Evolutionary conservation across 92 coral and sea anemone species (phyloP), one percentile per base, ranked within the genome.

Genomic region (Pocillopora meandrina): DNA sequence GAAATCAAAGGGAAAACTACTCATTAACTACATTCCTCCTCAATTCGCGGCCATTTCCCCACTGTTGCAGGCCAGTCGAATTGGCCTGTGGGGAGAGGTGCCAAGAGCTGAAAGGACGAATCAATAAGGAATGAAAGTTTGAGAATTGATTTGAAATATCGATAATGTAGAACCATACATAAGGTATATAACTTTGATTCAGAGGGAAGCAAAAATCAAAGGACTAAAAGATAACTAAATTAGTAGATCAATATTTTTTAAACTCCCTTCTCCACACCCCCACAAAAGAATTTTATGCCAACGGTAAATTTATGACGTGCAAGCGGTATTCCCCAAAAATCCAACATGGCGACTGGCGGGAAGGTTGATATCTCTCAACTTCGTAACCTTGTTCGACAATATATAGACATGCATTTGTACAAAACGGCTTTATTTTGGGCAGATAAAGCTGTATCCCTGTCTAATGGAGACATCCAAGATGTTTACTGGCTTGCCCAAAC

Each of bases 311-410:
- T 31, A 11, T 2, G 17, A 15, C 34, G 6, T 74, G 79, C 60
- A 75, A 91, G 94, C 94, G 97, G 94, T 86, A 60, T 77, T 21
- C 72, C 80, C 84, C 72, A 65, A 70, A 49, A 68, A 68, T 82
- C 85, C 87, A 97, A 95, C 77, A 97, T 97, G 99, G 99, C 95
- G 95, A 76, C 96, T 88, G 96, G 99, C 98, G 99, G 98, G 98
- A 97, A 97, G 96, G 90, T 97, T 93, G 94, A 93, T 91, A 88
- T 97, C 76, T 88, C 97, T 72, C 99, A 97, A 85, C 95, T 97
- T 72, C 97, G 99, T 18, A 97, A 97, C 86, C 95, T 97, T 66
- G 98, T 97, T 63, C 97, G 99, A 67, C 95, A 90, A 19, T 97
- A 97, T 73, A 93, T 97, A 72, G 99, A 97, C 89, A 89, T 89